Conservation (phyloP, 2,888 invertebrate genomes). For the Thyatira batis region DNA sequence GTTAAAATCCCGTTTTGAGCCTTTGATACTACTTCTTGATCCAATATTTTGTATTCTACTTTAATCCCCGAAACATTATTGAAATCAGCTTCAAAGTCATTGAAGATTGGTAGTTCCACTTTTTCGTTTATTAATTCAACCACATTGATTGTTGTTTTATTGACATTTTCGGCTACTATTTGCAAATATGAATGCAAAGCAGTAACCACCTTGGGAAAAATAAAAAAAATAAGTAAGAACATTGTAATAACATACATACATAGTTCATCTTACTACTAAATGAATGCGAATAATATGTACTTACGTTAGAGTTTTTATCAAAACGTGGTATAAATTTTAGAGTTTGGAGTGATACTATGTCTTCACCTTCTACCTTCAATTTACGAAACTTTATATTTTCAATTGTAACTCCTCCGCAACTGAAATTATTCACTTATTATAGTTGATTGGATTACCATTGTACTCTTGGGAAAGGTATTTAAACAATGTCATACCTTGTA, state of each 20-base stretch:
- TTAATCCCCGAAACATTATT: not conserved
- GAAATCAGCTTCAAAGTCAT: not conserved
- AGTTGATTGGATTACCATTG: not conserved
- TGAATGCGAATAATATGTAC: slow-evolving; percentile 21
- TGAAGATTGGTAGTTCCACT: not conserved
- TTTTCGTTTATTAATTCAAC: slow-evolving; percentile 32
- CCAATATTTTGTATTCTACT: not conserved
- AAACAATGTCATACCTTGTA: slow-evolving; percentile 35
- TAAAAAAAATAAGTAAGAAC: slow-evolving; percentile 9
- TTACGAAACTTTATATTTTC: slow-evolving; percentile 40
- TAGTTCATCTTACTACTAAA: too few species aligned
- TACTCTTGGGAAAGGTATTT: too few species aligned
- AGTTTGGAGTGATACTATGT: slow-evolving; percentile 24
- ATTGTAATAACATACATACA: too few species aligned
- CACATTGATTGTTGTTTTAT: slow-evolving; percentile 29
- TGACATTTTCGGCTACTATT: slow-evolving; percentile 42
- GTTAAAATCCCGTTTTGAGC: not conserved
- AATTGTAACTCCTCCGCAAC: slow-evolving; percentile 53
- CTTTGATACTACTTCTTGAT: not conserved
- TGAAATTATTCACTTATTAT: slow-evolving; percentile 22
- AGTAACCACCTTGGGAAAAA: slow-evolving; percentile 22
- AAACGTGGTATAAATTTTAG: slow-evolving; percentile 41
- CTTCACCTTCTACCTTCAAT: slow-evolving; percentile 19
- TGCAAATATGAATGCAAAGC: slow-evolving; percentile 33
- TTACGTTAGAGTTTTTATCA: slow-evolving; percentile 32